phyloP scores from a whole-genome alignment of 2,888 invertebrate genomes.

The Agonopterix subpropinquella region DNA sequence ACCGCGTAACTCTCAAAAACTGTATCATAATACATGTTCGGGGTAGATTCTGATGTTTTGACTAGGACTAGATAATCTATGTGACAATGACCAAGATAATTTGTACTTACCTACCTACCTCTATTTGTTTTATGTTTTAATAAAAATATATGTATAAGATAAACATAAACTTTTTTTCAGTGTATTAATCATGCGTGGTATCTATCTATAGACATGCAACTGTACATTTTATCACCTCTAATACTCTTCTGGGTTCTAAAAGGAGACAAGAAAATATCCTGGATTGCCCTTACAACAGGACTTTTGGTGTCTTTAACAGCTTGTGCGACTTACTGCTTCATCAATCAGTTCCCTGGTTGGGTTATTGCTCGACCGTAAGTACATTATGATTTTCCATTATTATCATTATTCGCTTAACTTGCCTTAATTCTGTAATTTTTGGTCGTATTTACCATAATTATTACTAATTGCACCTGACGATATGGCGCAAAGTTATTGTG shows the following conservation, averaged over 20 bases:
- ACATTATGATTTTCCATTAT: neutral
- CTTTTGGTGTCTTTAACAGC: slow-evolving; percentile 21
- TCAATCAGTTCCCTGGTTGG: slow-evolving; percentile 7
- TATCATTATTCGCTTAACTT: too few species aligned
- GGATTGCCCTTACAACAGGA: slow-evolving; percentile 20
- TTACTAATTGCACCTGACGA: too few species aligned
- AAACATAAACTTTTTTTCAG: slow-evolving; percentile 14
- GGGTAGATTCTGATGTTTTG: neutral
- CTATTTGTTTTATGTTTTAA: too few species aligned
- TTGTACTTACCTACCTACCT: too few species aligned
- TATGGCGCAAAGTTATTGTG: neutral
- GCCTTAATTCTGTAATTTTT: too few species aligned
- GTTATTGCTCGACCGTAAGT: neutral
- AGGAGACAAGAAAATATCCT: slow-evolving; percentile 22
- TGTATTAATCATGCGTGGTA: slow-evolving; percentile 35
- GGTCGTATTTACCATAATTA: too few species aligned
- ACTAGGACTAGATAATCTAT: neutral
- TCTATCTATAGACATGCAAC: slow-evolving; percentile 34
- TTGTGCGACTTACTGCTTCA: slow-evolving; percentile 38
- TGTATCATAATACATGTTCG: slow-evolving; percentile 1
- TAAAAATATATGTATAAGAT: too few species aligned
- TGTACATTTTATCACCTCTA: slow-evolving; percentile 29
- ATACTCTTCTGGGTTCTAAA: slow-evolving; percentile 27
- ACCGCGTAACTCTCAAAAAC: too few species aligned
- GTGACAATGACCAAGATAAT: neutral